Evolutionary conservation across 1,140 invertebrate species (phyloP).

Genomic region (Diprion similis): DNA sequence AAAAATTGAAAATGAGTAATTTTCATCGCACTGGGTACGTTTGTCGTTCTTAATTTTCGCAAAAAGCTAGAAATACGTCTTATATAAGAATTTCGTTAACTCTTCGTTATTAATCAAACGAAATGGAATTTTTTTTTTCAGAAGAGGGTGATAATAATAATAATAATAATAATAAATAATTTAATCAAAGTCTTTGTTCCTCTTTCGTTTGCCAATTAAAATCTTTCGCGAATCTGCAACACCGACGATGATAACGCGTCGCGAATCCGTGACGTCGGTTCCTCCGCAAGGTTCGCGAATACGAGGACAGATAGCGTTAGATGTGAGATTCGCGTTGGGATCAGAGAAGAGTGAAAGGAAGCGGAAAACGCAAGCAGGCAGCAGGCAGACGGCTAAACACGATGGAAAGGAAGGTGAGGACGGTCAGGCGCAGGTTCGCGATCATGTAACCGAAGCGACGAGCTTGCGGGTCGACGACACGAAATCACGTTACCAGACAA

Average conservation of each 20-base stretch:
- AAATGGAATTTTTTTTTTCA: background rate
- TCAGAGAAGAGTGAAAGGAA: background rate
- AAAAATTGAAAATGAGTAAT: too few species aligned
- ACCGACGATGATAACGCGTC: background rate
- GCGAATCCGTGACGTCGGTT: too few species aligned
- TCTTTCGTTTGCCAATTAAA: background rate
- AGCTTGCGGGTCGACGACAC: conserved; percentile 39
- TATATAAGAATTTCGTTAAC: background rate
- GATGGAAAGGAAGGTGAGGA: conserved; percentile 22
- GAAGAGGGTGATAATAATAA: background rate
- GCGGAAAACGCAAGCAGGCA: background rate
- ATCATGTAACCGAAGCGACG: too few species aligned
- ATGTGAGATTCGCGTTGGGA: background rate
- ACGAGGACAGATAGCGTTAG: too few species aligned
- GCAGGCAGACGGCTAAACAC: background rate
- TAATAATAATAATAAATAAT: background rate
- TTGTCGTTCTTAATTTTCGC: too few species aligned
- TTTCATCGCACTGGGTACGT: too few species aligned
- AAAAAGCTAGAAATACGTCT: too few species aligned
- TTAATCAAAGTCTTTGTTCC: background rate
- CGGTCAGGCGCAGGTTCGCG: conserved; percentile 22
- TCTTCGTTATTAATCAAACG: background rate
- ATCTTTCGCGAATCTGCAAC: background rate
- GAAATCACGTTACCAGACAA: conserved; percentile 40
- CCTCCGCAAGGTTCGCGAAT: too few species aligned